These are phyloP conservation scores for Meganola albula DNA, from an alignment of 2,888 invertebrate species.

Conservation along the genomic window DNA sequence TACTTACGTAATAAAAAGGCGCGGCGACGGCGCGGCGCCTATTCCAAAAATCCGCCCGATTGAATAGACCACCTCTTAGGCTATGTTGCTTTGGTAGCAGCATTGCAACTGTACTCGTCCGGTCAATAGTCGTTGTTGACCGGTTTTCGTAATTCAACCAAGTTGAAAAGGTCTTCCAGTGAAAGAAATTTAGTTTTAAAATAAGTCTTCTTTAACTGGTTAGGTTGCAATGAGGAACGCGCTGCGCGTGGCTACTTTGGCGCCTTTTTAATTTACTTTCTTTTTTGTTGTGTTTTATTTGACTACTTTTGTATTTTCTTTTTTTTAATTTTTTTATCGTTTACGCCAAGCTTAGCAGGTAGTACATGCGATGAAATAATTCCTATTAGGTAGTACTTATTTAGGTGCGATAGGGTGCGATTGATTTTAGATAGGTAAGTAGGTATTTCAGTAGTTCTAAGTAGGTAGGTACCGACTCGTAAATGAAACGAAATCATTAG, in stretches of 20 bases:
- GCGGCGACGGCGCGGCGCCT: too few species aligned
- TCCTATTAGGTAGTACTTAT: too few species aligned
- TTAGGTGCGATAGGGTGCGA: too few species aligned
- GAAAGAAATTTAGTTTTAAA: conserved; percentile 1
- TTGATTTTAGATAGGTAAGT: too few species aligned
- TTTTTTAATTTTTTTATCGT: not conserved
- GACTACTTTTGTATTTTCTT: not conserved
- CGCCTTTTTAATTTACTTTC: conserved; percentile 9
- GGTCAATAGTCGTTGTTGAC: conserved; percentile 43
- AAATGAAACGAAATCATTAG: too few species aligned
- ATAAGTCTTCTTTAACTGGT: conserved; percentile 10
- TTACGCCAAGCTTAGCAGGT: too few species aligned
- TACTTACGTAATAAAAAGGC: conserved; percentile 17
- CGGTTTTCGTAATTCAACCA: conserved; percentile 28
- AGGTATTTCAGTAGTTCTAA: too few species aligned
- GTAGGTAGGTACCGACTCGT: too few species aligned
- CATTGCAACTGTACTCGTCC: conserved; percentile 63
- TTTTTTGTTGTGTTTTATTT: conserved; percentile 1
- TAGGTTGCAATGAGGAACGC: conserved; percentile 23
- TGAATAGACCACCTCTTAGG: conserved; percentile 44
- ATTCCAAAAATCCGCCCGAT: conserved; percentile 35
- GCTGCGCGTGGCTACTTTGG: conserved; percentile 33
- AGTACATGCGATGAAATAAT: too few species aligned
- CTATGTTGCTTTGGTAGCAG: conserved; percentile 66
- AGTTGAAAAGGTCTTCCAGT: conserved; percentile 13